These are phyloP conservation scores for Hippocampus guttulatus DNA, from an alignment of 2,113 vertebrate genomes.

Conservation along the genomic window DNA sequence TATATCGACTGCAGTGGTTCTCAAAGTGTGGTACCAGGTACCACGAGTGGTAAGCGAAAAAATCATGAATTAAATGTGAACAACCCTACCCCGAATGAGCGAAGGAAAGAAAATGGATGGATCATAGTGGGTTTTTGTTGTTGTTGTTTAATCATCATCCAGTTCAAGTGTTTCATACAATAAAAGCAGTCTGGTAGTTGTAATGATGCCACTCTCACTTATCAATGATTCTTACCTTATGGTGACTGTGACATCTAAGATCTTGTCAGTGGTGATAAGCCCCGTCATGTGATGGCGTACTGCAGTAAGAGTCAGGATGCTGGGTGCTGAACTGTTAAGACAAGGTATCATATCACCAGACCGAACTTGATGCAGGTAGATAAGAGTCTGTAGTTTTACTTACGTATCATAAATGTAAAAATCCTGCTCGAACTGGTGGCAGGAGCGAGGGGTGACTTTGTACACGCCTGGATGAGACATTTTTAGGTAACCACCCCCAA, in stretches of 20 bases:
- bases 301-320: slow-evolving; percentile 91
- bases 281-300: slow-evolving; percentile 94
- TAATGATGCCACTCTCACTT: neutral
- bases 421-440: slow-evolving; percentile 95
- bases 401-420: slow-evolving; percentile 98
- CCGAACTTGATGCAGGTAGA: neutral
- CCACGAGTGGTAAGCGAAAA: no score
- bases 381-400: slow-evolving; percentile 46
- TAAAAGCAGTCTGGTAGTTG: neutral
- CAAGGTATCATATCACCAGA: neutral
- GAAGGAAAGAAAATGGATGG: no score
- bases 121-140: no score
- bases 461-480: slow-evolving; percentile 81
- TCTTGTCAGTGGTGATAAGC: slow-evolving; percentile 88
- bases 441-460: slow-evolving; percentile 96
- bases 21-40: no score
- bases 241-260: slow-evolving; percentile 90
- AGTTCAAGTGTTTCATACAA: neutral
- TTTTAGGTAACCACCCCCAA: slow-evolving; percentile 17
- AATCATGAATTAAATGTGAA: no score
- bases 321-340: slow-evolving; percentile 84
- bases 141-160: neutral
- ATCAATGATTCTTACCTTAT: slow-evolving; percentile 80
- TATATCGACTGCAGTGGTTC: no score
- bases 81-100: no score